phyloP scores from a whole-genome alignment of 2,113 vertebrate genomes.

The Patagioenas fasciata region DNA sequence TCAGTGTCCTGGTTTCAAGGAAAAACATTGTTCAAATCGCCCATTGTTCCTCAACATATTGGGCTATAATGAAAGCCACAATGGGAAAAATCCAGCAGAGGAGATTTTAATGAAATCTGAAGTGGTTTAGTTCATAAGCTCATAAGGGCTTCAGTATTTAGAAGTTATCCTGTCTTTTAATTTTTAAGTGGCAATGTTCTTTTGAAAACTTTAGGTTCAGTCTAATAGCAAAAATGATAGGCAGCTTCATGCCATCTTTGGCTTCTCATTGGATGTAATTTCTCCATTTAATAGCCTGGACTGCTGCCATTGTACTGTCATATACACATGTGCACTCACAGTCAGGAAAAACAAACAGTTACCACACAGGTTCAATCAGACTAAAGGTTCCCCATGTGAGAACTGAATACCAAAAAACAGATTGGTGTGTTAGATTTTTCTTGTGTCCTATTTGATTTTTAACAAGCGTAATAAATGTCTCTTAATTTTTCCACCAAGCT shows the following conservation, averaged over 20 bases:
- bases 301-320: conserved; percentile 15
- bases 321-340: conserved; percentile 8
- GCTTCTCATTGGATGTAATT: conserved; percentile 32
- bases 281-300: conserved; percentile 51
- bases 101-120: background rate
- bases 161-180: background rate
- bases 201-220: background rate
- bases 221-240: conserved; percentile 7
- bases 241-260: conserved; percentile 18
- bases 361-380: conserved; percentile 43
- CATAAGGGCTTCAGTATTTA: background rate
- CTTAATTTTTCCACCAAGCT: conserved; percentile 3
- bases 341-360: conserved; percentile 58
- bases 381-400: conserved; percentile 36
- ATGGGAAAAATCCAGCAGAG: background rate
- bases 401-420: conserved; percentile 52
- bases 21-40: background rate
- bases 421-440: conserved; percentile 24
- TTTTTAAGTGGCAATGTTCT: background rate
- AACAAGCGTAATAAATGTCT: background rate
- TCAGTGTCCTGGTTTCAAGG: background rate
- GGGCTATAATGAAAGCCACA: background rate
- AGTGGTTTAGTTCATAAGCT: background rate
- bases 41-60: background rate
- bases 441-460: background rate